Conservation (phyloP, 2,888 invertebrate species). For the Scaptomyza cyrtandrae region DNA sequence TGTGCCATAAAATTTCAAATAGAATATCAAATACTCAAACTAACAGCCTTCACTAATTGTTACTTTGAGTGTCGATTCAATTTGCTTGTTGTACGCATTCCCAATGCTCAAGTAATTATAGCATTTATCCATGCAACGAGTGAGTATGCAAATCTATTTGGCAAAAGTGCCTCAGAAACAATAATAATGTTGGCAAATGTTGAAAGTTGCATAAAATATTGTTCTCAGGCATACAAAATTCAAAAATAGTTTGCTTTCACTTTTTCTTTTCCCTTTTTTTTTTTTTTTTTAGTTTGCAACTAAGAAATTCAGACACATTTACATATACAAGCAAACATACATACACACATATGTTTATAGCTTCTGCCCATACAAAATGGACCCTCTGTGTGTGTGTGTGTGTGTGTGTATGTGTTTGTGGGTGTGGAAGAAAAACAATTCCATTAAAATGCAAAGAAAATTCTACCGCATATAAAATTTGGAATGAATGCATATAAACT, state of each 20-base stretch:
- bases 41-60: neutral
- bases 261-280: no score
- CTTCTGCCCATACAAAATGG: neutral
- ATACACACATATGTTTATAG: neutral
- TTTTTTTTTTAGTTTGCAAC: neutral
- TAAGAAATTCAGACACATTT: constrained; percentile 2
- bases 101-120: constrained; percentile 5
- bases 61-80: neutral
- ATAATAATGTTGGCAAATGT: constrained; percentile 1
- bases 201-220: constrained; percentile 7
- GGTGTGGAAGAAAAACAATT: constrained; percentile 8
- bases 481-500: constrained; percentile 46
- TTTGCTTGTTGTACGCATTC: neutral
- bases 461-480: constrained; percentile 52
- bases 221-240: constrained; percentile 3
- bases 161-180: neutral
- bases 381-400: neutral
- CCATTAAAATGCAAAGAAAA: constrained; percentile 20
- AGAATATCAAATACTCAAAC: neutral
- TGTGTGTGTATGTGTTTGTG: neutral
- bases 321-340: neutral
- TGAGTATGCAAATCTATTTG: neutral
- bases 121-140: neutral
- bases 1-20: no score
- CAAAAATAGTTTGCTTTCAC: neutral